Evolutionary conservation across 2,888 invertebrate genomes (phyloP).

Genomic region (Rhagonycha lutea): DNA sequence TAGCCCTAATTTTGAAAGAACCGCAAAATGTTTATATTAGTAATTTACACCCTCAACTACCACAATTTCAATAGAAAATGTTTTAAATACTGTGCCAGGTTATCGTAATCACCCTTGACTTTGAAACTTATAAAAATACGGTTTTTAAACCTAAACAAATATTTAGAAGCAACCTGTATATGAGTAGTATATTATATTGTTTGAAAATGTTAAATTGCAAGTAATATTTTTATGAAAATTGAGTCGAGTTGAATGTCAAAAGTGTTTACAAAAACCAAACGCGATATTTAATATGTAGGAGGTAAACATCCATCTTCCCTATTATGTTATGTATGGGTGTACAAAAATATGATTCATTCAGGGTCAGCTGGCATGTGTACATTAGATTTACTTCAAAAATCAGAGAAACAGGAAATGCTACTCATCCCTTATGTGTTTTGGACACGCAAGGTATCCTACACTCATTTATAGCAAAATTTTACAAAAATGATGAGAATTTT

Average conservation of each 20-base stretch:
- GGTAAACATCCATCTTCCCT: conserved; percentile 7
- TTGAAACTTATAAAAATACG: too few relatives aligned
- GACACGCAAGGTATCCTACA: neutral
- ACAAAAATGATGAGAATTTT: neutral
- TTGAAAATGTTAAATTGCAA: neutral
- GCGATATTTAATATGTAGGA: conserved; percentile 7
- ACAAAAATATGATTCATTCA: conserved; percentile 17
- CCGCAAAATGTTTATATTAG: too few relatives aligned
- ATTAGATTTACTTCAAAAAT: conserved; percentile 4
- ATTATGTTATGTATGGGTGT: neutral
- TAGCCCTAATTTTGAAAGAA: too few relatives aligned
- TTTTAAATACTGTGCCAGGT: too few relatives aligned
- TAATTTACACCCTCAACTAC: too few relatives aligned
- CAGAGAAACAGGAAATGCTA: conserved; percentile 16
- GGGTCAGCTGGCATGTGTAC: conserved; percentile 11
- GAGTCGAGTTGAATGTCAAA: neutral
- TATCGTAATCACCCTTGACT: too few relatives aligned
- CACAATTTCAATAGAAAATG: too few relatives aligned
- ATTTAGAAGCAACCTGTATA: neutral
- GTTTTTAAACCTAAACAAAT: too few relatives aligned
- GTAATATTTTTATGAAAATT: neutral
- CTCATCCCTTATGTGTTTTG: neutral
- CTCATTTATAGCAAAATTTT: neutral
- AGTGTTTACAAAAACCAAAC: conserved; percentile 5
- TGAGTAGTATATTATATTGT: neutral